phyloP scores from a whole-genome alignment of 64 coral and sea anemone genomes.

The Montipora sp. region DNA sequence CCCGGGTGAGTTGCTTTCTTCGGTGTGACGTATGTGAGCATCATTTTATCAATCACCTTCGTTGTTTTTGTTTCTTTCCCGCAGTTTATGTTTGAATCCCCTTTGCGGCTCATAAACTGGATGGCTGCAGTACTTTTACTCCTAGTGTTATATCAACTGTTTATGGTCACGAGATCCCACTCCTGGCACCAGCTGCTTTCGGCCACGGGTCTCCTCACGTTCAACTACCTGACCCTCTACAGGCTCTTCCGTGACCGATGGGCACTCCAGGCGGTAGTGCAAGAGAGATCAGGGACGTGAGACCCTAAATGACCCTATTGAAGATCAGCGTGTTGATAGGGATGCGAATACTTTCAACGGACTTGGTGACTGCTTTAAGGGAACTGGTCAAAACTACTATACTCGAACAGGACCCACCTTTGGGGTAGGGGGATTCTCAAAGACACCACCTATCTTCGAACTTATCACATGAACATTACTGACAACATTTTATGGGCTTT shows the following conservation, averaged over 20 bases:
- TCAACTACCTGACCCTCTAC: constrained; percentile 95
- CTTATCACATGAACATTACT: no score
- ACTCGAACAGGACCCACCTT: no score
- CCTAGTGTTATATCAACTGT: constrained; percentile 91
- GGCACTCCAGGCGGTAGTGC: constrained; percentile 87
- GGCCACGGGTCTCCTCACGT: constrained; percentile 76
- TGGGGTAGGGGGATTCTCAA: no score
- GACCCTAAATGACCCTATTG: neutral
- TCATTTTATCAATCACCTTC: neutral
- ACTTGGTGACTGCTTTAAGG: neutral
- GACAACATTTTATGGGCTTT: no score
- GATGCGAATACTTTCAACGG: constrained; percentile 36
- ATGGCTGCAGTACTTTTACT: constrained; percentile 63
- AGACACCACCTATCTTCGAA: no score
- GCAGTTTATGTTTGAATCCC: constrained; percentile 98
- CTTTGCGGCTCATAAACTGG: constrained; percentile 92
- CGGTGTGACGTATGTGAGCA: neutral
- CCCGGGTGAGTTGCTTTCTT: neutral
- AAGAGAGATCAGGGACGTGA: constrained; percentile 42
- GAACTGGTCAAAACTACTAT: neutral
- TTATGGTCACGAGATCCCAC: constrained; percentile 79
- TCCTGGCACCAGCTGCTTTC: constrained; percentile 96
- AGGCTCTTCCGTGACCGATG: constrained; percentile 94
- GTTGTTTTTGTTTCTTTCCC: neutral
- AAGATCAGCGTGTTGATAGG: neutral